Evolutionary conservation across 2,888 invertebrate genomes (phyloP).

Genomic region (Apocheima hispidaria): DNA sequence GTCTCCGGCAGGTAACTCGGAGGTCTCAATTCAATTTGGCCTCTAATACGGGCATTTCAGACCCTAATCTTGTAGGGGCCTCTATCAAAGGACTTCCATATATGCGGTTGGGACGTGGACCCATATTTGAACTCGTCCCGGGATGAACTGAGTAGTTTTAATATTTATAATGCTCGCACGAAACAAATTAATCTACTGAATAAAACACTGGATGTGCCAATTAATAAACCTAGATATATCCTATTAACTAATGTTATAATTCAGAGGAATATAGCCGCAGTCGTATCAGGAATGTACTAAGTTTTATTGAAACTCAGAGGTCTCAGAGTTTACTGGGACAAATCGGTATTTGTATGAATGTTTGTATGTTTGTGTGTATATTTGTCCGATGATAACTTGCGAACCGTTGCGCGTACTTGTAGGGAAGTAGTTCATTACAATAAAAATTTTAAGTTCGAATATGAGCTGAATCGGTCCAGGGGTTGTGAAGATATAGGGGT

Average conservation of each 20-base stretch:
- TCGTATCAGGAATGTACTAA: too few species aligned
- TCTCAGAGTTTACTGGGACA: too few species aligned
- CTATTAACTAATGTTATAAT: background rate
- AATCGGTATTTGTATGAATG: too few species aligned
- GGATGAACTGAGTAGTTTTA: slow-evolving; percentile 15
- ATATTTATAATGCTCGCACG: slow-evolving; percentile 33
- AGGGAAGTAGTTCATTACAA: too few species aligned
- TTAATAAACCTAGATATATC: background rate
- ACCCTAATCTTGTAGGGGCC: slow-evolving; percentile 35
- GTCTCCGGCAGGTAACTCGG: slow-evolving; percentile 31
- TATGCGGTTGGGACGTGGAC: slow-evolving; percentile 20
- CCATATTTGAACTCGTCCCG: slow-evolving; percentile 23
- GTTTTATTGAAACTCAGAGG: too few species aligned
- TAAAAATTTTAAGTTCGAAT: too few species aligned
- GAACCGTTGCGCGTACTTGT: too few species aligned
- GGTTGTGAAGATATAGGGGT: too few species aligned
- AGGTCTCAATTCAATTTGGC: slow-evolving; percentile 32
- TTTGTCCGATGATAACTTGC: too few species aligned
- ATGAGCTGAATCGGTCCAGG: too few species aligned
- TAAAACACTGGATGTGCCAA: background rate
- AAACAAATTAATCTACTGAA: slow-evolving; percentile 9
- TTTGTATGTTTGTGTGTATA: too few species aligned
- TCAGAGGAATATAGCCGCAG: too few species aligned
- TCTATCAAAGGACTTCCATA: slow-evolving; percentile 32
- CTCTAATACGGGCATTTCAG: slow-evolving; percentile 23